These are phyloP conservation scores for Panzeria rudis DNA, from an alignment of 2,888 invertebrate genomes.

Conservation along the genomic window DNA sequence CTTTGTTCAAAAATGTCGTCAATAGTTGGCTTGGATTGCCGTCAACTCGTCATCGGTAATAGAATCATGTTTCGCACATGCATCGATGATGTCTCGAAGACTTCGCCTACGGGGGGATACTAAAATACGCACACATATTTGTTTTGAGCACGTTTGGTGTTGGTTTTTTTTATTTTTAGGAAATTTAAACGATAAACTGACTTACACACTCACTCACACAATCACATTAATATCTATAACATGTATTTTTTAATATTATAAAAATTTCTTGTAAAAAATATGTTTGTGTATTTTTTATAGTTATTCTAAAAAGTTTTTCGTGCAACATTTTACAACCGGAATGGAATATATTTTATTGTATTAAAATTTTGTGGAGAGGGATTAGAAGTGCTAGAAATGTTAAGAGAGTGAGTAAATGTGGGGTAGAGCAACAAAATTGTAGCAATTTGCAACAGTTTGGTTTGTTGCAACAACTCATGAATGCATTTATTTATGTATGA, in stretches of 20 bases:
- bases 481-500: conserved; percentile 35
- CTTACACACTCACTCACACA: conserved; percentile 32
- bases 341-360: conserved; percentile 66
- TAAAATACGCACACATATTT: conserved; percentile 2
- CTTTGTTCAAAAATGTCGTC: no score
- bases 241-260: conserved; percentile 60
- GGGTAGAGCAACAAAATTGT: conserved; percentile 30
- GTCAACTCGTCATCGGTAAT: no score
- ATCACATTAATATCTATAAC: conserved; percentile 50
- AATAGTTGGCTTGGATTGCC: no score
- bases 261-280: conserved; percentile 57
- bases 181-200: conserved; percentile 55
- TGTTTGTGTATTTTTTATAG: conserved; percentile 56
- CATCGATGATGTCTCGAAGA: no score
- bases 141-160: not conserved
- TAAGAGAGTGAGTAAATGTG: conserved; percentile 6
- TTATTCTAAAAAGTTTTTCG: conserved; percentile 65
- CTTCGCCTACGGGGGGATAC: not conserved
- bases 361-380: conserved; percentile 52
- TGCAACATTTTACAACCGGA: conserved; percentile 69
- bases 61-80: no score
- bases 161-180: conserved; percentile 18
- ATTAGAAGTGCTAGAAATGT: conserved; percentile 1
- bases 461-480: conserved; percentile 67
- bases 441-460: conserved; percentile 67